phyloP scores from a whole-genome alignment of 2,113 vertebrate species.

The Carassius gibelio region DNA sequence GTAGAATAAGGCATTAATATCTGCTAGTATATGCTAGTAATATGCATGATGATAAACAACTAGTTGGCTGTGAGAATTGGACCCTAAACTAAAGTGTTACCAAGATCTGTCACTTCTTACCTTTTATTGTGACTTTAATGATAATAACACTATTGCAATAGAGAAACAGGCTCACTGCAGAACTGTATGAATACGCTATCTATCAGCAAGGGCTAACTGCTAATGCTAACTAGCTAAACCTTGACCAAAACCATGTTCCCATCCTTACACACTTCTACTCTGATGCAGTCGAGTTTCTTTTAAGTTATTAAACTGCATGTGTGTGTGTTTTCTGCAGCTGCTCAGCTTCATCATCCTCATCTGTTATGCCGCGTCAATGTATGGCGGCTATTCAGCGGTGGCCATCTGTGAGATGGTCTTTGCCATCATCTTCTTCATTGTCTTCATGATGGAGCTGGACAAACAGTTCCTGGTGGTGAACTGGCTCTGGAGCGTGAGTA shows the following conservation, averaged over 20 bases:
- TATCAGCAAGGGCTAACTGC: neutral
- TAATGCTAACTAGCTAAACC: neutral
- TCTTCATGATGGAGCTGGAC: conserved; percentile 78
- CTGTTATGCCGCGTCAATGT: conserved; percentile 67
- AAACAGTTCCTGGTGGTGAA: conserved; percentile 71
- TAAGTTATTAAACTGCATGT: neutral
- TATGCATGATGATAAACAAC: too few species aligned
- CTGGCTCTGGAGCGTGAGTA: conserved; percentile 80
- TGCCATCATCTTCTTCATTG: conserved; percentile 69
- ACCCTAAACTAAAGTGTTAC: too few species aligned
- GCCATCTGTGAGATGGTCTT: conserved; percentile 74
- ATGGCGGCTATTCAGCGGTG: conserved; percentile 65
- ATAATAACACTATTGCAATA: neutral
- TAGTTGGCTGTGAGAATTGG: too few species aligned
- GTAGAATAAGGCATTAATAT: too few species aligned
- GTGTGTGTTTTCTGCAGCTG: conserved; percentile 44
- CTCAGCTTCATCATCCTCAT: conserved; percentile 74
- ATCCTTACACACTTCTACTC: neutral
- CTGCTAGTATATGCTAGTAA: too few species aligned
- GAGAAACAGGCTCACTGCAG: neutral
- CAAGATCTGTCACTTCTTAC: neutral
- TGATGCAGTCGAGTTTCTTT: neutral
- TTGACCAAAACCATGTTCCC: neutral
- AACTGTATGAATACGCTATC: neutral
- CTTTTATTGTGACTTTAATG: neutral